Evolutionary conservation across 2,888 invertebrate species (phyloP).

Genomic region (Zelleria hepariella): DNA sequence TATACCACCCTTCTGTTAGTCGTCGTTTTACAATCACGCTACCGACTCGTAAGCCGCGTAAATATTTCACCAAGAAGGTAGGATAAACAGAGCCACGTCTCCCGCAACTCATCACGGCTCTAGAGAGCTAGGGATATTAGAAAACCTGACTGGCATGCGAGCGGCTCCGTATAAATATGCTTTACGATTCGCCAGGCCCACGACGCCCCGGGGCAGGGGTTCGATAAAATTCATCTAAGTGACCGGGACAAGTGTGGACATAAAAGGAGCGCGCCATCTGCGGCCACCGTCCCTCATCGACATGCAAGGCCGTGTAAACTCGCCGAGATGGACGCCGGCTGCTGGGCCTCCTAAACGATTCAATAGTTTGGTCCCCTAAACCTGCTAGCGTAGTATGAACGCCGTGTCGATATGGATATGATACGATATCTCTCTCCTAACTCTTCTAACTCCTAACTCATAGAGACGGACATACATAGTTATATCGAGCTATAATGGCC

Average conservation of each 20-base stretch:
- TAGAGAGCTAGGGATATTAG: not conserved
- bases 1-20: too few species aligned
- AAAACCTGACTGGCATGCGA: constrained; percentile 1
- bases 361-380: not conserved
- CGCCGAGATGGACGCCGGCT: not conserved
- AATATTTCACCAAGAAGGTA: not conserved
- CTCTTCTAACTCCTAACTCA: too few species aligned
- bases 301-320: constrained; percentile 7
- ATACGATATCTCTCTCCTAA: too few species aligned
- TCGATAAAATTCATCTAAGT: constrained; percentile 5
- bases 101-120: not conserved
- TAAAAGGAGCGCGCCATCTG: constrained; percentile 2
- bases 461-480: too few species aligned
- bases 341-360: not conserved
- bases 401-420: too few species aligned
- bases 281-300: constrained; percentile 1
- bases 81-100: not conserved
- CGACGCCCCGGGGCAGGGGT: not conserved
- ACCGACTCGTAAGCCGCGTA: not conserved
- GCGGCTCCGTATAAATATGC: not conserved
- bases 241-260: constrained; percentile 1
- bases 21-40: not conserved
- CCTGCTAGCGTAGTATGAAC: too few species aligned
- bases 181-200: not conserved
- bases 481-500: too few species aligned